Percentiles rank a stretch among this genome's conserved stretches.
phyloP scores from a whole-genome alignment of 2,797 vertebrate genomes.

The Chelidonichthys spinosus region DNA sequence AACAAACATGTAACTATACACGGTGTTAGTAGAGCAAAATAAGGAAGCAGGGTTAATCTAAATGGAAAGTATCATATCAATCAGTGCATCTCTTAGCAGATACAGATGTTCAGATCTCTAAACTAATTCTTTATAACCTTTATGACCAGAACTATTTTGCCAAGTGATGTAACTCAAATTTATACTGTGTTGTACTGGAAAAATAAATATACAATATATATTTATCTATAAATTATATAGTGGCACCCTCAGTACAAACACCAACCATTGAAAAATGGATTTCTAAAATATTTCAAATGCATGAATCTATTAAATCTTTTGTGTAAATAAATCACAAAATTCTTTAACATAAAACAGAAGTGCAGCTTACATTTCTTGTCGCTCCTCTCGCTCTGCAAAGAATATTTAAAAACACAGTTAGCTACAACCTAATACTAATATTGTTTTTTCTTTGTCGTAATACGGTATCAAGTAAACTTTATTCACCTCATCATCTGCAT shows the following conservation, averaged over 20 bases:
- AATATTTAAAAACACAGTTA: conserved; percentile 38
- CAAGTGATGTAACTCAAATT: neutral
- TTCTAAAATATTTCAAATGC: conserved; percentile 26
- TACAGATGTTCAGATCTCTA: conserved; percentile 14
- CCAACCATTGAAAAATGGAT: conserved; percentile 2
- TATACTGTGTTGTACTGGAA: conserved; percentile 2
- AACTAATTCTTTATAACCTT: conserved; percentile 31
- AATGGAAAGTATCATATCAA: conserved; percentile 21
- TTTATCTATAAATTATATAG: neutral
- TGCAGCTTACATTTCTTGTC: conserved; percentile 97
- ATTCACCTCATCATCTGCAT: conserved; percentile 96
- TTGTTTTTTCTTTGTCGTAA: neutral
- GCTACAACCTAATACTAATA: neutral
- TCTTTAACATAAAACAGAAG: conserved; percentile 26
- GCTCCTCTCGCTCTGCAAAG: conserved; percentile 92
- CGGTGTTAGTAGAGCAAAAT: conserved; percentile 64
- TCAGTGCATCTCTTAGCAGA: conserved; percentile 26
- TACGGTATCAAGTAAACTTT: neutral
- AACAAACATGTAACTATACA: conserved; percentile 73
- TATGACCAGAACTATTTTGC: conserved; percentile 16
- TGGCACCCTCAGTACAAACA: conserved; percentile 1
- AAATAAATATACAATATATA: neutral
- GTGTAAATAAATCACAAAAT: neutral
- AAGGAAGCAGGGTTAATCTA: conserved; percentile 41
- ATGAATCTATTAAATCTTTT: neutral